Evolutionary conservation across 2,797 vertebrate species (phyloP).

Genomic region (Prionace glauca): DNA sequence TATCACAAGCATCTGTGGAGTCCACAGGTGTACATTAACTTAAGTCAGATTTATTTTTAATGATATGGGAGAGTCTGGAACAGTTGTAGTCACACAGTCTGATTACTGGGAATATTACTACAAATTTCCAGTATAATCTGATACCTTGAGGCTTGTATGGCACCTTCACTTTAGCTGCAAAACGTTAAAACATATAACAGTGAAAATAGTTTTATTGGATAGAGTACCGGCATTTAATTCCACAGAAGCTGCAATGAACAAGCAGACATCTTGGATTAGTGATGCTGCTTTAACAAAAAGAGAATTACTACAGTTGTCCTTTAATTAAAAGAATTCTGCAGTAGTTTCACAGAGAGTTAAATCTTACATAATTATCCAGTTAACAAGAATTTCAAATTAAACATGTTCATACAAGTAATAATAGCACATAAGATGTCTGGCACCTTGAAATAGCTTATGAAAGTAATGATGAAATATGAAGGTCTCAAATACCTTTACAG

Average conservation of each 20-base stretch:
- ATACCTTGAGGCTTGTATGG: too few relatives aligned
- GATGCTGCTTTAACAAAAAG: constrained; percentile 2
- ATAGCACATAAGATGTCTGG: not conserved
- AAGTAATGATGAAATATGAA: constrained; percentile 16
- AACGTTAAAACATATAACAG: not conserved
- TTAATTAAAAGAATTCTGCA: constrained; percentile 10
- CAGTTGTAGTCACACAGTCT: not conserved
- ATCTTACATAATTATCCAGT: not conserved
- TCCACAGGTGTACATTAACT: not conserved
- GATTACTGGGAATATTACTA: not conserved
- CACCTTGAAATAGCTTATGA: not conserved
- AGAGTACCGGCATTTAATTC: not conserved
- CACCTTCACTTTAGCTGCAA: not conserved
- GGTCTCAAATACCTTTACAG: constrained; percentile 17
- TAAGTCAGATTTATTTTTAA: not conserved
- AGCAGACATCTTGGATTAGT: not conserved
- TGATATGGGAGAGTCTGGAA: not conserved
- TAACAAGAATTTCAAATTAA: constrained; percentile 7
- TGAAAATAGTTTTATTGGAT: not conserved
- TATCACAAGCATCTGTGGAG: not conserved
- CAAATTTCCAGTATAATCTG: not conserved
- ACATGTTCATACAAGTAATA: not conserved
- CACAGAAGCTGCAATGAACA: not conserved
- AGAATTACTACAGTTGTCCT: not conserved
- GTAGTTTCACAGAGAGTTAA: constrained; percentile 9